Conservation (phyloP, 2,888 invertebrate species). For the Trimorus sp. region DNA sequence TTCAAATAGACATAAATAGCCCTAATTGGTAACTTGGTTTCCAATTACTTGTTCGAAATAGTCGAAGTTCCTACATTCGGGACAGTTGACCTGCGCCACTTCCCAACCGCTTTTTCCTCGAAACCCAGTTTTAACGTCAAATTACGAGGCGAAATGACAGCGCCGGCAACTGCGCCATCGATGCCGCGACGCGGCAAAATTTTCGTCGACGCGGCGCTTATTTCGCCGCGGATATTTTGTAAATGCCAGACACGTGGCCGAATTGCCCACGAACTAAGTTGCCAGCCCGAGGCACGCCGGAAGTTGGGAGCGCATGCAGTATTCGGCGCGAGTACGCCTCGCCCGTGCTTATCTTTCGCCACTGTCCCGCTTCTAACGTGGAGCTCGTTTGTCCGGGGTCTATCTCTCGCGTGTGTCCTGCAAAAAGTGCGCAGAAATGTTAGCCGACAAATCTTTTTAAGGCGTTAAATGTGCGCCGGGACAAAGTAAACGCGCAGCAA, state of each 20-base stretch:
- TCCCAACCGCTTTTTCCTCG: too few relatives aligned
- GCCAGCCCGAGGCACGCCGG: constrained; percentile 58
- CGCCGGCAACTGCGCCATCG: background rate
- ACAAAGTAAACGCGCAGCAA: constrained; percentile 4
- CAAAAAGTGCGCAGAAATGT: constrained; percentile 37
- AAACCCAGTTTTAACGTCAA: too few relatives aligned
- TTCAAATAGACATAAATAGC: too few relatives aligned
- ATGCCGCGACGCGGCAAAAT: constrained; percentile 45
- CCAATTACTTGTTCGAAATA: too few relatives aligned
- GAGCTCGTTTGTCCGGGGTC: constrained; percentile 57
- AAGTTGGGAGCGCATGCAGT: constrained; percentile 56
- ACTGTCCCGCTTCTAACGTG: constrained; percentile 55
- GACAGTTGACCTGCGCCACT: too few relatives aligned
- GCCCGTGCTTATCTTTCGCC: constrained; percentile 59
- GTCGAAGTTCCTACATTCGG: too few relatives aligned
- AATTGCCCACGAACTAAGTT: constrained; percentile 62
- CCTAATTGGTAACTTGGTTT: too few relatives aligned
- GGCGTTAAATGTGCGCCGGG: constrained; percentile 14
- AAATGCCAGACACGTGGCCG: constrained; percentile 65
- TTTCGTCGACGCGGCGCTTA: constrained; percentile 53
- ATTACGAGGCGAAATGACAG: too few relatives aligned
- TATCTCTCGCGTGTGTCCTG: constrained; percentile 45
- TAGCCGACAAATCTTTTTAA: constrained; percentile 37
- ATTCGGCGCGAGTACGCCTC: constrained; percentile 53
- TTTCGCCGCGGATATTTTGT: constrained; percentile 58